phyloP scores from a whole-genome alignment of 2,888 invertebrate genomes.

The Axea sp. region DNA sequence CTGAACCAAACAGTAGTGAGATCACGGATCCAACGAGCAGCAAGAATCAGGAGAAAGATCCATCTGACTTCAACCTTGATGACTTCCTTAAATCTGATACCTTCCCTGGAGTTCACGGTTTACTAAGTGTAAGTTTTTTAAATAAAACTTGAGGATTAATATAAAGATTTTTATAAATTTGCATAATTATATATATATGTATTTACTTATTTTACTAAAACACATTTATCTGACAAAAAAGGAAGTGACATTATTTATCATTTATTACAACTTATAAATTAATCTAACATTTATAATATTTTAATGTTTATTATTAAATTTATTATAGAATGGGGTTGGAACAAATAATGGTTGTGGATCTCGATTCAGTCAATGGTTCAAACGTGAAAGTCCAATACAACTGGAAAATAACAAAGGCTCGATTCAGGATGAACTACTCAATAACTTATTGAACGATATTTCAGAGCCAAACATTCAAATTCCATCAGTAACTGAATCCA shows the following conservation, averaged over 20 bases:
- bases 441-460: constrained; percentile 83
- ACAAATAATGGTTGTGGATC: constrained; percentile 82
- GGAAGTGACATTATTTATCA: too few species aligned
- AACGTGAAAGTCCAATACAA: constrained; percentile 83
- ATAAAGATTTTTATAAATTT: neutral
- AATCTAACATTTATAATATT: too few species aligned
- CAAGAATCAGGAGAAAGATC: constrained; percentile 65
- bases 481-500: constrained; percentile 80
- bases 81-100: constrained; percentile 91
- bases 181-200: too few species aligned
- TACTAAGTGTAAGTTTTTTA: constrained; percentile 83
- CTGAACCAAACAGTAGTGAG: constrained; percentile 65
- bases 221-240: too few species aligned
- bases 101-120: constrained; percentile 87
- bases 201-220: too few species aligned
- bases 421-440: constrained; percentile 83
- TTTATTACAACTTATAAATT: too few species aligned
- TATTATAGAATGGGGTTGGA: constrained; percentile 83
- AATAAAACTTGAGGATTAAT: too few species aligned
- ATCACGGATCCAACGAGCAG: constrained; percentile 65
- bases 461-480: constrained; percentile 79
- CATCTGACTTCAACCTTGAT: constrained; percentile 87
- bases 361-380: constrained; percentile 91
- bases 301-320: too few species aligned
- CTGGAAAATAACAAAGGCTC: constrained; percentile 81